Evolutionary conservation across 2,797 vertebrate genomes (phyloP).

Genomic region (Myoxocephalus aenaeus): DNA sequence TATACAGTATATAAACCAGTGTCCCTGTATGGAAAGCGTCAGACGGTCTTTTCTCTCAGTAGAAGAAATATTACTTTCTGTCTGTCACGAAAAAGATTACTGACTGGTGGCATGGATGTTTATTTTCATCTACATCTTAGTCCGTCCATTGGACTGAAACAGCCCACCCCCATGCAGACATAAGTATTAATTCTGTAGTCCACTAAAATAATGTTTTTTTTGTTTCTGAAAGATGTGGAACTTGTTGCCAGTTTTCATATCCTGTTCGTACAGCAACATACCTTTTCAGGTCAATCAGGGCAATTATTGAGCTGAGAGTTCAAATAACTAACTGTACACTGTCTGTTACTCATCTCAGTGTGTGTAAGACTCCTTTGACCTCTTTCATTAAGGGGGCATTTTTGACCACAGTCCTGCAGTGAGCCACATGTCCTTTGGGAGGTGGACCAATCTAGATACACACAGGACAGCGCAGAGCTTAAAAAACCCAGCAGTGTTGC

Average conservation of each 20-base stretch:
- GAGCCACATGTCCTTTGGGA: constrained; percentile 20
- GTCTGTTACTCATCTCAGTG: constrained; percentile 27
- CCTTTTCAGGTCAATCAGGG: constrained; percentile 13
- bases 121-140: not conserved
- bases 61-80: constrained; percentile 54
- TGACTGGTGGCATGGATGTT: not conserved
- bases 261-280: not conserved
- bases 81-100: constrained; percentile 18
- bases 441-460: constrained; percentile 17
- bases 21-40: constrained; percentile 31
- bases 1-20: constrained; percentile 50
- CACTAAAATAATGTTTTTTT: not conserved
- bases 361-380: constrained; percentile 38
- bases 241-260: constrained; percentile 9
- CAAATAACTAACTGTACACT: constrained; percentile 20
- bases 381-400: constrained; percentile 49
- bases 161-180: not conserved
- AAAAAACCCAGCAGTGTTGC: not conserved
- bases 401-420: constrained; percentile 38
- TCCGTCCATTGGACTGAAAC: not conserved
- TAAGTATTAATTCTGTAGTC: not conserved
- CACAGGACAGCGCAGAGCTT: constrained; percentile 2
- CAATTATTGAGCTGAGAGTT: constrained; percentile 18
- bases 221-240: not conserved
- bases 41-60: constrained; percentile 56